A percentile compares a stretch with the other conserved stretches of the same genome.
Evolutionary conservation across 2,888 invertebrate species (phyloP).

Genomic region (Drosophila subsilvestris): DNA sequence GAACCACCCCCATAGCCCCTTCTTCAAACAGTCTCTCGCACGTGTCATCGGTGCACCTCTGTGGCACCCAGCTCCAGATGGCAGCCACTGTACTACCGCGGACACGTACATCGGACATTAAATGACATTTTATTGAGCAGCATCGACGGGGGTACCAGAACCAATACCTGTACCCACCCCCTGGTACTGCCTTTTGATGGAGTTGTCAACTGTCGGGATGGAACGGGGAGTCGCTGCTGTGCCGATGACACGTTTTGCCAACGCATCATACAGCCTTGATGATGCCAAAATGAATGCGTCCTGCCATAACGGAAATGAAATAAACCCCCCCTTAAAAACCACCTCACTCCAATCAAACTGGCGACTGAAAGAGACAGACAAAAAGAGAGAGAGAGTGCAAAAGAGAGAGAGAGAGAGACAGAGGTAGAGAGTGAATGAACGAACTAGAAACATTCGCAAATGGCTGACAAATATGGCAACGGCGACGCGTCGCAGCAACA

Average conservation of each 20-base stretch:
- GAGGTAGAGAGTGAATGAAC: background rate
- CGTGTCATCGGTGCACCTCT: slow-evolving; percentile 4
- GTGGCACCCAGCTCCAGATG: background rate
- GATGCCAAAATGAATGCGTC: slow-evolving; percentile 65
- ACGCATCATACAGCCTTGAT: slow-evolving; percentile 70
- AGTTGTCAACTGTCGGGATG: slow-evolving; percentile 26
- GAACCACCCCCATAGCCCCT: background rate
- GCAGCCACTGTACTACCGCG: slow-evolving; percentile 17
- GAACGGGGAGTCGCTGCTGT: slow-evolving; percentile 21
- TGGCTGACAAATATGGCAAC: slow-evolving; percentile 68
- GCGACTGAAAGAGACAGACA: background rate
- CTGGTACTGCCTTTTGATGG: slow-evolving; percentile 11
- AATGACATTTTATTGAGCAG: slow-evolving; percentile 63
- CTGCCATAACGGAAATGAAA: slow-evolving; percentile 69
- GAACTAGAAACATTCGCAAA: slow-evolving; percentile 37
- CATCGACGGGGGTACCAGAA: slow-evolving; percentile 24
- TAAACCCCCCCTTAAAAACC: background rate
- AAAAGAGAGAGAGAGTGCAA: background rate
- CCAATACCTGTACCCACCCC: slow-evolving; percentile 1
- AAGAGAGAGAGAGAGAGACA: background rate
- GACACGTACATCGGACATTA: slow-evolving; percentile 38
- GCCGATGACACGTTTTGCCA: slow-evolving; percentile 75
- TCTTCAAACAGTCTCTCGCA: background rate
- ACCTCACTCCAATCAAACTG: background rate
- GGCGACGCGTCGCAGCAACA: slow-evolving; percentile 42